A percentile compares a stretch with the other conserved stretches of the same genome.
These are phyloP conservation scores for Melozone crissalis DNA, from an alignment of 2,113 vertebrate genomes.

Conservation along the genomic window DNA sequence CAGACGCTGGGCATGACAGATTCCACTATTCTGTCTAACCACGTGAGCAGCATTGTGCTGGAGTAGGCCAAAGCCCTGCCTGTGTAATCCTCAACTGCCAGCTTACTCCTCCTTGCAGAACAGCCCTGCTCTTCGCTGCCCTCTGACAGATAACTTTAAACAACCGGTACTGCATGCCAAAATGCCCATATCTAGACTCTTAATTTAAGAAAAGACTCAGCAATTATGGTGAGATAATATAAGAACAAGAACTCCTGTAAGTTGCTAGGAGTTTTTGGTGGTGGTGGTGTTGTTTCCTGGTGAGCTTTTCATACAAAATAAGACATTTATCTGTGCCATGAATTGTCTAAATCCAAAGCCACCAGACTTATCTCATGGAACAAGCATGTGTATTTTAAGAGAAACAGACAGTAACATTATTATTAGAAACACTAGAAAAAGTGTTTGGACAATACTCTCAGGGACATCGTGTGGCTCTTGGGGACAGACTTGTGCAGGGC, in stretches of 20 bases:
- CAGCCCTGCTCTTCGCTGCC: not conserved
- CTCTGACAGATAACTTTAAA: not conserved
- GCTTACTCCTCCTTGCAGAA: not conserved
- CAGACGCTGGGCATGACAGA: not conserved
- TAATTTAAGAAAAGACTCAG: not conserved
- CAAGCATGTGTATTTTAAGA: not conserved
- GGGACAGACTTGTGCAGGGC: not conserved
- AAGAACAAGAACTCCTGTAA: not conserved
- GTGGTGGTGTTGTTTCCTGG: not conserved
- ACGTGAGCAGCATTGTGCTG: not conserved
- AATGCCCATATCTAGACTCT: fast-evolving
- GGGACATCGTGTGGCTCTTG: not conserved
- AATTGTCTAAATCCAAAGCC: not conserved
- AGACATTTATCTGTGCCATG: not conserved
- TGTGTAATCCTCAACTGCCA: fast-evolving
- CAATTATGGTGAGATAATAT: not conserved
- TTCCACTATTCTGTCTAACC: too few relatives aligned
- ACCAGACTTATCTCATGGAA: not conserved
- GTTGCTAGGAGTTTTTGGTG: not conserved
- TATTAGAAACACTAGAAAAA: not conserved
- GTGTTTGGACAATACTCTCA: not conserved
- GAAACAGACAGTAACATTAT: not conserved
- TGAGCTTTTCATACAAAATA: not conserved
- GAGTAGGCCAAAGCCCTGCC: not conserved
- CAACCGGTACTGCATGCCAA: not conserved